Evolutionary conservation across 2,113 vertebrate genomes (phyloP).

Genomic region (Tretioscincus oriximinensis): DNA sequence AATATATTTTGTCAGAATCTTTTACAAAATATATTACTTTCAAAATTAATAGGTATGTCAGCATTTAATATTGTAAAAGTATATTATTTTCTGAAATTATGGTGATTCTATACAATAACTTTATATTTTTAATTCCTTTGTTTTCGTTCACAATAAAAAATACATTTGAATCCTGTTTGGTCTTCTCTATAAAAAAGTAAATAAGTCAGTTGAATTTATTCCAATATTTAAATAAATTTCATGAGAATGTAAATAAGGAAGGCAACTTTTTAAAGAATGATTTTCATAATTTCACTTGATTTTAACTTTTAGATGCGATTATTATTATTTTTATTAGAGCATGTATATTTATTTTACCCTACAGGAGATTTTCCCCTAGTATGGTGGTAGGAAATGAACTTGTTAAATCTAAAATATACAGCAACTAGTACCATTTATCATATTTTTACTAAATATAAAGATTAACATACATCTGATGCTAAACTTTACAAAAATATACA

Average conservation of each 20-base stretch:
- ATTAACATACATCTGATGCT: conserved; percentile 85
- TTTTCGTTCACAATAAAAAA: conserved; percentile 56
- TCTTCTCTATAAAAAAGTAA: conserved; percentile 47
- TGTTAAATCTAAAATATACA: conserved; percentile 91
- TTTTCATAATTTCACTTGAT: conserved; percentile 82
- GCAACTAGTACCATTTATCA: conserved; percentile 85
- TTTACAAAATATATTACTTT: conserved; percentile 55
- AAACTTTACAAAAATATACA: conserved; percentile 84
- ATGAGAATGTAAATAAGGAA: conserved; percentile 68
- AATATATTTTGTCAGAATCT: conserved; percentile 53
- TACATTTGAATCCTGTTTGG: conserved; percentile 61
- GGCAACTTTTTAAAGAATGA: conserved; percentile 62
- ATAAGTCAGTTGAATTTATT: conserved; percentile 32
- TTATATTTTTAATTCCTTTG: conserved; percentile 61
- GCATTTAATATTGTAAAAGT: conserved; percentile 57
- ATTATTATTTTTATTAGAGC: conserved; percentile 73
- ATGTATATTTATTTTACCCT: conserved; percentile 94
- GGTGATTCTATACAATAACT: conserved; percentile 58
- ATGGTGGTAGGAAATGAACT: conserved; percentile 80
- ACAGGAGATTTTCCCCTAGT: conserved; percentile 79
- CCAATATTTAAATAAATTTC: conserved; percentile 51
- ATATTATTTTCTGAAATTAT: conserved; percentile 50
- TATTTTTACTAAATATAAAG: conserved; percentile 90
- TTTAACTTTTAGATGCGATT: conserved; percentile 77
- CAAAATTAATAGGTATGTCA: conserved; percentile 54